Evolutionary conservation across 2,888 invertebrate species (phyloP).

Genomic region (Tenthredo notha): DNA sequence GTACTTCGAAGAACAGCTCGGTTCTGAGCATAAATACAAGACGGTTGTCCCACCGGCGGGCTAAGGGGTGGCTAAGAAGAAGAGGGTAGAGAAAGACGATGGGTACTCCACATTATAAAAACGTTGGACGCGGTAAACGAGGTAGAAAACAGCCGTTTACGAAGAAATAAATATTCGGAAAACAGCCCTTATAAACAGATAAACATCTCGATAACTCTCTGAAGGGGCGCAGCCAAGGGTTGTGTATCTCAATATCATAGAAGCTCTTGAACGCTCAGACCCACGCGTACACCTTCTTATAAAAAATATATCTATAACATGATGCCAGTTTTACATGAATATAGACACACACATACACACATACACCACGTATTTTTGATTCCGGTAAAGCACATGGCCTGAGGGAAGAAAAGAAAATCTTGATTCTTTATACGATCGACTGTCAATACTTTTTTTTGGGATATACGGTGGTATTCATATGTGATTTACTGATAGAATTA

Average conservation of each 20-base stretch:
- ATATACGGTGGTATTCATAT: slow-evolving; percentile 1
- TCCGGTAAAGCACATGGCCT: not conserved
- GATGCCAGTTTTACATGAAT: slow-evolving; percentile 29
- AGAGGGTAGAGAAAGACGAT: not conserved
- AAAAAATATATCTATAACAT: not conserved
- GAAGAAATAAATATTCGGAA: slow-evolving; percentile 66
- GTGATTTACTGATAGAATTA: not conserved
- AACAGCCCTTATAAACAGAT: slow-evolving; percentile 66
- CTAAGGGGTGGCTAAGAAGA: slow-evolving; percentile 43
- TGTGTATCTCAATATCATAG: slow-evolving; percentile 59
- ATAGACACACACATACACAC: not conserved
- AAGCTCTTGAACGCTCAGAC: not conserved
- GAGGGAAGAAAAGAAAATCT: not conserved
- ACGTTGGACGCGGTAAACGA: slow-evolving; percentile 54
- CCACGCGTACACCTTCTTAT: slow-evolving; percentile 4
- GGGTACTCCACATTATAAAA: slow-evolving; percentile 49
- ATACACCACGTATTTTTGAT: not conserved
- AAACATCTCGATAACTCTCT: slow-evolving; percentile 69
- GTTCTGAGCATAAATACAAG: slow-evolving; percentile 48
- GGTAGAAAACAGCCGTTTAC: slow-evolving; percentile 55
- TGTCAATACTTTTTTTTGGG: slow-evolving; percentile 15
- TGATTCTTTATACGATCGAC: slow-evolving; percentile 24
- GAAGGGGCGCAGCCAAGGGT: slow-evolving; percentile 52
- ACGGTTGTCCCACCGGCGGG: slow-evolving; percentile 24
- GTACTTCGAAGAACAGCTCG: not conserved